Conservation (phyloP, 2,113 vertebrate genomes). For the Delphinapterus leucas region DNA sequence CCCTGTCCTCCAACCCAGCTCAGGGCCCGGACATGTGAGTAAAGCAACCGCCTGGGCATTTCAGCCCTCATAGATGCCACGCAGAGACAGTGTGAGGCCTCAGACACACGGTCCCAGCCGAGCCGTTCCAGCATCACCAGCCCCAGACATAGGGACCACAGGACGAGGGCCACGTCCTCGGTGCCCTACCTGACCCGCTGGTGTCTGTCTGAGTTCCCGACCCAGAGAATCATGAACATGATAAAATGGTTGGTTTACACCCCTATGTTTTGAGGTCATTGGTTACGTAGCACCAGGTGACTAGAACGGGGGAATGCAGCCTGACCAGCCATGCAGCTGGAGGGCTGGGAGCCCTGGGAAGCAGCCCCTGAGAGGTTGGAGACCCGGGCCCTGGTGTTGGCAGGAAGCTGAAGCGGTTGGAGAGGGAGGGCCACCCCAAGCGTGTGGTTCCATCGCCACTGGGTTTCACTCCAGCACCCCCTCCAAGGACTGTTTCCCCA, state of each 20-base stretch:
- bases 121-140: background rate
- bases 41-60: background rate
- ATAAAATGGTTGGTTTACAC: background rate
- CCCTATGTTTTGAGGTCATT: background rate
- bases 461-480: background rate
- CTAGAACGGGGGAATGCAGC: too few species aligned
- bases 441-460: accelerated
- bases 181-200: background rate
- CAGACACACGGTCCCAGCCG: accelerated
- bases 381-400: background rate
- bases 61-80: background rate
- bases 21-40: background rate
- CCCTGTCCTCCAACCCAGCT: background rate
- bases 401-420: background rate
- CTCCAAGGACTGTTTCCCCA: background rate
- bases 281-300: background rate
- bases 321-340: background rate
- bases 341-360: background rate
- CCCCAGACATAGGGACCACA: background rate
- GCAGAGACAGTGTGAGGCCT: background rate
- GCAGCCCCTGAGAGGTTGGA: too few species aligned
- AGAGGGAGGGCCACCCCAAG: background rate
- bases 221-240: background rate
- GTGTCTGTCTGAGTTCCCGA: background rate
- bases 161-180: background rate